Evolutionary conservation across 2,797 vertebrate species (phyloP).

Genomic region (Lithobates pipiens): DNA sequence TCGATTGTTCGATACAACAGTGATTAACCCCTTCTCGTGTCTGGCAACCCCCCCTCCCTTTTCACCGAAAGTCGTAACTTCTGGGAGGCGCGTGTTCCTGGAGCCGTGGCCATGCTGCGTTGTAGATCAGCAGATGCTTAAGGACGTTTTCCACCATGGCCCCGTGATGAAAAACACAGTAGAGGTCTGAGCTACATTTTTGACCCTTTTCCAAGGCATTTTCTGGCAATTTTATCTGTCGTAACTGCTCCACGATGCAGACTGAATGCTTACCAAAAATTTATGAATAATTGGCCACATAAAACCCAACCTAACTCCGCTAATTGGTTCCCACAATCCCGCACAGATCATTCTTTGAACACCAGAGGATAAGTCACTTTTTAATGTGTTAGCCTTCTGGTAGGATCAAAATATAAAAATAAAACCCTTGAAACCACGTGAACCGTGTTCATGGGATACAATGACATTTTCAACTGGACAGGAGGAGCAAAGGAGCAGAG

Average conservation of each 20-base stretch:
- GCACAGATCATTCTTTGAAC: background rate
- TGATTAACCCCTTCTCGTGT: slow-evolving; percentile 33
- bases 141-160: slow-evolving; percentile 10
- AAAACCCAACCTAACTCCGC: background rate
- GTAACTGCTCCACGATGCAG: background rate
- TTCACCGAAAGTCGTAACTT: background rate
- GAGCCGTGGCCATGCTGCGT: background rate
- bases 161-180: background rate
- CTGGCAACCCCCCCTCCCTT: background rate
- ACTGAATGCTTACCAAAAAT: slow-evolving; percentile 32
- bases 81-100: background rate
- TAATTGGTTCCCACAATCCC: slow-evolving; percentile 31
- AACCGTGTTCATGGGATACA: background rate
- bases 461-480: background rate
- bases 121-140: slow-evolving; percentile 3
- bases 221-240: slow-evolving; percentile 45
- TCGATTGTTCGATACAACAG: slow-evolving; percentile 32
- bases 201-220: slow-evolving; percentile 29
- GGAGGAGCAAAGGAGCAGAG: no score
- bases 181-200: slow-evolving; percentile 13
- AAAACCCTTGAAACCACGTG: background rate
- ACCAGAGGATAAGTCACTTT: slow-evolving; percentile 2
- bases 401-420: background rate
- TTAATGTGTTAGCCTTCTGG: background rate
- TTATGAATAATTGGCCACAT: slow-evolving; percentile 55